A percentile compares a stretch with the other conserved stretches of the same genome.
Conservation (phyloP, 1,140 invertebrate genomes). For the Cotesia vestalis region DNA sequence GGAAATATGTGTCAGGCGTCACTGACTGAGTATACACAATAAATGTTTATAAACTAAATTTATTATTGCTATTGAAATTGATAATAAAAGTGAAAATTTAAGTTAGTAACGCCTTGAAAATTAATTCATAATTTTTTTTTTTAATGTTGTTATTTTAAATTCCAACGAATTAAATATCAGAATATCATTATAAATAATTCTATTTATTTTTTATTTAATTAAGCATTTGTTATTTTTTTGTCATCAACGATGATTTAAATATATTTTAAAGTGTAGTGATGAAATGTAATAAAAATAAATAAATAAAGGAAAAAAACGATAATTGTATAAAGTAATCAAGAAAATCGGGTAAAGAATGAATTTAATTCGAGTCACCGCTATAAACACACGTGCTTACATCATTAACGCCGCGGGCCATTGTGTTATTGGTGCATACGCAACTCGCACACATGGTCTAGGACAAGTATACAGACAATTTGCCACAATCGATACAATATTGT, state of each 20-base stretch:
- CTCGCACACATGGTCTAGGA: background rate
- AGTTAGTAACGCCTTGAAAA: background rate
- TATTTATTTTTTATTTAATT: conserved; percentile 1
- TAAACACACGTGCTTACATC: conserved; percentile 55
- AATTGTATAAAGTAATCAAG: conserved; percentile 3
- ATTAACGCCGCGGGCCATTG: conserved; percentile 40
- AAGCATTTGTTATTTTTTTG: background rate
- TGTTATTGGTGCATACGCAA: conserved; percentile 31
- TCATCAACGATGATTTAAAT: too few species aligned
- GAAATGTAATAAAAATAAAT: background rate
- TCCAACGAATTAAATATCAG: background rate
- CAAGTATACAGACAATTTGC: conserved; percentile 9
- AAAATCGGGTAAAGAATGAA: conserved; percentile 18
- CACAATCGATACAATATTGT: conserved; percentile 8
- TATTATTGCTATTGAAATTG: conserved; percentile 26
- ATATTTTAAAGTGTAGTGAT: background rate
- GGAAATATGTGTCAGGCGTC: conserved; percentile 29
- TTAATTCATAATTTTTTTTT: background rate
- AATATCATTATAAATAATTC: background rate
- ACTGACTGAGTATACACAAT: conserved; percentile 13
- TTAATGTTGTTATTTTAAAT: background rate
- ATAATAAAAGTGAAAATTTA: conserved; percentile 32
- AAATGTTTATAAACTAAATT: conserved; percentile 33
- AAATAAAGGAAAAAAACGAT: conserved; percentile 26
- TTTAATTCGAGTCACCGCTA: conserved; percentile 49